These are phyloP conservation scores for Pardalotus punctatus DNA, from an alignment of 2,113 vertebrate species.

Conservation along the genomic window DNA sequence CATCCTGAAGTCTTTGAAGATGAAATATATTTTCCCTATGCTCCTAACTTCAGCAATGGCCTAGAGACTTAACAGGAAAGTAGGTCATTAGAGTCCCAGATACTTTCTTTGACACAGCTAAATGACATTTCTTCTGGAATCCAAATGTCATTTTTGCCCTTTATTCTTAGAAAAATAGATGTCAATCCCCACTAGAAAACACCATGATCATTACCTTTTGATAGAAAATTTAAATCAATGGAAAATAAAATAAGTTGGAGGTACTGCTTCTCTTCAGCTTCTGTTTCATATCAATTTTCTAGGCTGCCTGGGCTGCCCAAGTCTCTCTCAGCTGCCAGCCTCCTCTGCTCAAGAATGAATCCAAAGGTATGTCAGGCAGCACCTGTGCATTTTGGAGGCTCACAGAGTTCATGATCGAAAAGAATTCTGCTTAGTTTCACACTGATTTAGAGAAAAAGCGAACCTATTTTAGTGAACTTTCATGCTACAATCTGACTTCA, in stretches of 20 bases:
- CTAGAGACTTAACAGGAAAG: conserved; percentile 56
- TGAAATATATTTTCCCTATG: conserved; percentile 33
- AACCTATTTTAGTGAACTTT: not conserved
- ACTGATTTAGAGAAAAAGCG: not conserved
- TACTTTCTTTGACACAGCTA: conserved; percentile 44
- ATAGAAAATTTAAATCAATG: conserved; percentile 21
- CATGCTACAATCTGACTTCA: not conserved
- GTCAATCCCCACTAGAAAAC: conserved; percentile 32
- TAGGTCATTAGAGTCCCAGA: conserved; percentile 46
- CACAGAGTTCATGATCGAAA: not conserved
- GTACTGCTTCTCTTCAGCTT: not conserved
- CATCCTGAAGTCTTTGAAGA: conserved; percentile 51
- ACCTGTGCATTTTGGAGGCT: not conserved
- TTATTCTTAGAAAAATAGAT: conserved; percentile 45
- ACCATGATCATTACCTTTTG: not conserved
- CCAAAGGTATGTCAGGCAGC: not conserved
- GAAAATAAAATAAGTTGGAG: conserved; percentile 19
- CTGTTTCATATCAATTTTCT: not conserved
- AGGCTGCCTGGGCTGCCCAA: not conserved
- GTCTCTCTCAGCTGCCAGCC: not conserved
- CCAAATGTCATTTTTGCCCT: conserved; percentile 44
- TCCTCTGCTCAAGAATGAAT: not conserved
- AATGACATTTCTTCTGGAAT: conserved; percentile 49
- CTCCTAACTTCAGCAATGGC: conserved; percentile 42
- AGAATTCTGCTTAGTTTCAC: not conserved